Evolutionary conservation across 2,113 vertebrate genomes (phyloP).

Genomic region (Lasiurus borealis): DNA sequence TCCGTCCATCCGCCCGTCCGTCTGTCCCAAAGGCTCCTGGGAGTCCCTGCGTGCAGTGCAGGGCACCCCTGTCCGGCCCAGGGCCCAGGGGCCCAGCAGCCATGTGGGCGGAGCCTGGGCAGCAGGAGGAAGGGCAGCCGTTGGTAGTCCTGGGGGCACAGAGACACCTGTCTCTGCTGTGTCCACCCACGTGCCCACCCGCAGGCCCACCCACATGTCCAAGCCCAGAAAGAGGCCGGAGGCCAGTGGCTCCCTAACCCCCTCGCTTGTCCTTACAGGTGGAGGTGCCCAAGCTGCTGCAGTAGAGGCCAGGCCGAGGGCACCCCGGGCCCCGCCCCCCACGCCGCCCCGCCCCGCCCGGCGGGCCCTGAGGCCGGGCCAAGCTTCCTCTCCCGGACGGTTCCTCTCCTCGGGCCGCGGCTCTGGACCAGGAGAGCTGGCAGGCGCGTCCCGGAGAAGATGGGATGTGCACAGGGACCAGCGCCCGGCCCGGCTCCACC

Average conservation of each 20-base stretch:
- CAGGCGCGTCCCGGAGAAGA: too few species aligned
- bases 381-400: not conserved
- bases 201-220: too few species aligned
- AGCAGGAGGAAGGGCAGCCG: not conserved
- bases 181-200: too few species aligned
- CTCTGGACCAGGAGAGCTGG: too few species aligned
- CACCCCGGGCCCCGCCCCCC: not conserved
- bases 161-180: not conserved
- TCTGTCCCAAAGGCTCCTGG: not conserved
- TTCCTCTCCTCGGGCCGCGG: not conserved
- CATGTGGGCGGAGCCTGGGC: not conserved
- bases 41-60: not conserved
- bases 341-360: not conserved
- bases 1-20: too few species aligned
- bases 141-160: not conserved
- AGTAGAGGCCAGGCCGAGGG: conserved; percentile 66
- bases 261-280: conserved; percentile 87
- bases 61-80: not conserved
- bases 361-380: conserved; percentile 16
- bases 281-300: conserved; percentile 90
- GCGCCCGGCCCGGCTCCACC: not conserved
- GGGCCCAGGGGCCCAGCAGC: not conserved
- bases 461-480: not conserved
- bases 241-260: not conserved
- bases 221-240: too few species aligned